These are phyloP conservation scores for Eulithis testata DNA, from an alignment of 2,888 invertebrate species.

Conservation along the genomic window DNA sequence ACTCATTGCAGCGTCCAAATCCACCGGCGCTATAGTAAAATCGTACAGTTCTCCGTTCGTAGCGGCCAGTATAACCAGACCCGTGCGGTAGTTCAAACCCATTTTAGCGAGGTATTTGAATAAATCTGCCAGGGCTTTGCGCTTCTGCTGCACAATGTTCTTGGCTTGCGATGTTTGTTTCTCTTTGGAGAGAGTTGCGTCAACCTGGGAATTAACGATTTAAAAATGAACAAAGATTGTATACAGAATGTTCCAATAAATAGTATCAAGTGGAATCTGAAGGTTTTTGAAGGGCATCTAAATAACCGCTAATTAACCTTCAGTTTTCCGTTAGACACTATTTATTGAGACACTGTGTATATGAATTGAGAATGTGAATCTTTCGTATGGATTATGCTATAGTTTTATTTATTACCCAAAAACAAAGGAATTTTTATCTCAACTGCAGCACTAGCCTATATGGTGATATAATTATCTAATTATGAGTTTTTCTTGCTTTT, in stretches of 20 bases:
- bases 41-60: conserved; percentile 82
- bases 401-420: background rate
- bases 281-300: no score
- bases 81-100: conserved; percentile 93
- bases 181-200: conserved; percentile 84
- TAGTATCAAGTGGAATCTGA: no score
- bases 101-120: conserved; percentile 91
- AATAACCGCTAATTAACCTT: no score
- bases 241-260: no score
- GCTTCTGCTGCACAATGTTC: conserved; percentile 92
- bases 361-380: no score
- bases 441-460: no score
- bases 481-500: no score
- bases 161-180: conserved; percentile 93
- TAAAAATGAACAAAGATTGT: no score
- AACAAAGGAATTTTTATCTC: background rate
- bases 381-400: no score
- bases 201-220: conserved; percentile 67
- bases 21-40: conserved; percentile 88
- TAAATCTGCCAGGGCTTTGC: conserved; percentile 92
- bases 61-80: conserved; percentile 86
- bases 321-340: no score
- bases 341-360: no score
- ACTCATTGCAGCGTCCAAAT: conserved; percentile 85
- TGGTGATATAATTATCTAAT: no score